Base-by-base conservation (phyloP, 2,888 invertebrate genomes). In the Tachina lurida region DNA sequence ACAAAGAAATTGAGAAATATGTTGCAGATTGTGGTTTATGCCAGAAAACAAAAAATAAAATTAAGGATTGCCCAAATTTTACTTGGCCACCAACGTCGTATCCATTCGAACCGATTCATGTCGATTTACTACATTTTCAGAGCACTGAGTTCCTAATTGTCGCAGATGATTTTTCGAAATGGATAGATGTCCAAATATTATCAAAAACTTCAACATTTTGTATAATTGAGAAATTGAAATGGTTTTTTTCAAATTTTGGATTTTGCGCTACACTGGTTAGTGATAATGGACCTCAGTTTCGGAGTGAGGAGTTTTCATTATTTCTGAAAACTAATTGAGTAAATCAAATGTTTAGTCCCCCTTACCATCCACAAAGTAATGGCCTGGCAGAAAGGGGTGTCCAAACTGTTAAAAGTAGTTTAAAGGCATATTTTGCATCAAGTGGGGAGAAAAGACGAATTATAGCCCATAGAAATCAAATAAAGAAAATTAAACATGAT, bases 291-390 rank as follows among this genome's bases (percentile, higher is more conserved):
- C 31, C 4, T 31, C 75, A 84, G 19, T 86, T 84, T 74, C 70
- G 80, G 41, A 65, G 86, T 47, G 63, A 54, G 5, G 77, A 84
- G 39, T 86, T 86, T 49, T 10, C 62, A 74, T 62, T 63, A 47
- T 86, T 84, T 77, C 62, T 83, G 56, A 73, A 76, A 47, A 67
- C 45, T 3, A 86, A 86, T 70, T 71, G 75, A 19, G 78, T 78
- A 65, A 71, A 77, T 17, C 71, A 86, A 56, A 43, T 71, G 13
- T 60, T 78, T 17, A 75, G 73, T 43, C 73, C 80, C 8, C 17
- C 76, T 31, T 86, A 84, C 73, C 84, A 84, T 54, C 81, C 75
- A 43, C 74, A 60, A 39, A 84, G 84, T 58, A 87, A 87, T 78
- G 49, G 49, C 47, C 47, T 47, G 3, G 47, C 47, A 8, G 47